Base-by-base conservation (phyloP, 2,113 vertebrate species). In the Scopus umbretta region DNA sequence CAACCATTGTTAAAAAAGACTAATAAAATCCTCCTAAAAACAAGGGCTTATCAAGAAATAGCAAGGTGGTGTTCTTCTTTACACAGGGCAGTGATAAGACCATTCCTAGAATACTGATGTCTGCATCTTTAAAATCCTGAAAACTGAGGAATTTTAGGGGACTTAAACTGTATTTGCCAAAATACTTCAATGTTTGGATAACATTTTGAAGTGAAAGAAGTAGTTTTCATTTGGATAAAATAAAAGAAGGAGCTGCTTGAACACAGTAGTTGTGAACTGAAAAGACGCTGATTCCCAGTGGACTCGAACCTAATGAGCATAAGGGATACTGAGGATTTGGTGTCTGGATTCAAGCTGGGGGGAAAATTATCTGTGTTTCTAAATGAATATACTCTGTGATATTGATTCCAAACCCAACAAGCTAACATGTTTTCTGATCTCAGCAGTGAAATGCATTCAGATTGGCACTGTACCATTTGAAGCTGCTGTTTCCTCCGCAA, bases 401-500 rank as follows among this genome's bases (percentile, higher is more conserved):
- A 65, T 0, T 66, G 55, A 34, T 29, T 43, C 59, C 20, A 58
- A 38, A 72, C 58, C 42, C 63, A 76, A 62, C 15, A 18, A 47
- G 49, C 20, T 23, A 43, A 8, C 21, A 59, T 0, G 58, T 59
- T 63, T 93, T 74, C 71, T 38, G 49, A 53, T 26, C 42, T 21
- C 62, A 71, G 36, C 80, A 47, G 36, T 11, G 40, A 79, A 80
- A 80, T 56, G 96, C 79, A 32, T 52, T 49, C 80, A 86, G 36
- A 55, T 6, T 82, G 72, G 29, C 89, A 90, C 66, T 4, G 98
- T 98, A 99, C 99, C 99, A 99, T 98, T 96, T 99, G 99, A 90
- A 99, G 98, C 95, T 99, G 99, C 92, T 99, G 98, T 89, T 99
- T 99, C 97, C 99, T 99, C 96, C 99, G 98, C 95, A 99, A 97